These are phyloP conservation scores for Thalassophryne amazonica DNA, from an alignment of 2,797 vertebrate species.

Conservation along the genomic window DNA sequence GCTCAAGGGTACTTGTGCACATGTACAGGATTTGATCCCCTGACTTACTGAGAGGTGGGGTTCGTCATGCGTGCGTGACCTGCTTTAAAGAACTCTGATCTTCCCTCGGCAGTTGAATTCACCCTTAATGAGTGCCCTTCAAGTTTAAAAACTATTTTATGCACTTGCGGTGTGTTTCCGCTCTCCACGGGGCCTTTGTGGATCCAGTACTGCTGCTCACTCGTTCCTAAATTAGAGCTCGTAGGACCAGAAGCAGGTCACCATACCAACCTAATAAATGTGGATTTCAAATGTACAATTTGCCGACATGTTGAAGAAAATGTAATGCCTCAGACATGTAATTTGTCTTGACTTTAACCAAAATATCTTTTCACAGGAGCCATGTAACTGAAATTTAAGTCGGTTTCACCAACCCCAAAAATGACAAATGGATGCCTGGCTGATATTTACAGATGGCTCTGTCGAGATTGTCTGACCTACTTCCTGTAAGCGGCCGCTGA, in stretches of 20 bases:
- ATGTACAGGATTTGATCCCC: too few species aligned
- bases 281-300: background rate
- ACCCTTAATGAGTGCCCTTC: too few species aligned
- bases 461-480: constrained; percentile 28
- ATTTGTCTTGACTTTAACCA: background rate
- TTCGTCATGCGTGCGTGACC: too few species aligned
- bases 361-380: constrained; percentile 3
- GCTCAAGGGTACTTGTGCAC: too few species aligned
- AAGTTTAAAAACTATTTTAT: too few species aligned
- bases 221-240: too few species aligned
- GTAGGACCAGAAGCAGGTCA: background rate
- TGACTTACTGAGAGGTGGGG: too few species aligned
- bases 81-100: too few species aligned
- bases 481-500: constrained; percentile 33
- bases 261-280: background rate
- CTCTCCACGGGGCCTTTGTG: too few species aligned
- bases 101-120: too few species aligned
- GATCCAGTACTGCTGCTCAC: too few species aligned
- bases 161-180: too few species aligned
- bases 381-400: constrained; percentile 13
- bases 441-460: constrained; percentile 24
- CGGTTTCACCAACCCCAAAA: constrained; percentile 17
- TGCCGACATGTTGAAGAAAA: background rate
- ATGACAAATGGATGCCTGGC: constrained; percentile 1
- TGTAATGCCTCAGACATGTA: background rate